Conservation (phyloP, 2,113 vertebrate species). For the Thomomys bottae region DNA sequence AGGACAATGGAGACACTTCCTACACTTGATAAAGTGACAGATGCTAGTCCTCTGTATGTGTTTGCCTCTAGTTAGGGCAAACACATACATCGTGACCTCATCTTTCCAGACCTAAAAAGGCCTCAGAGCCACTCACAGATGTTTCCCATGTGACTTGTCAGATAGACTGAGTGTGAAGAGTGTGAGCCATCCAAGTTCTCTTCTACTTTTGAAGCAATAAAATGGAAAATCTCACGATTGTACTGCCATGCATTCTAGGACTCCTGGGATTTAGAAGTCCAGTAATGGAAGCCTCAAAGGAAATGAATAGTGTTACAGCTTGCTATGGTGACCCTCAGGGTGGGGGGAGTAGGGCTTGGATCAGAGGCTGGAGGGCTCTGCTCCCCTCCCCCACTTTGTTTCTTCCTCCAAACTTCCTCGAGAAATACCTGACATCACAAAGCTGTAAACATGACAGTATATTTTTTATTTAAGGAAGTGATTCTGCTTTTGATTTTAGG, state of each 20-base stretch:
- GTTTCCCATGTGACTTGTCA: background rate
- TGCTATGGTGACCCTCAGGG: background rate
- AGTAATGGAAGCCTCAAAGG: background rate
- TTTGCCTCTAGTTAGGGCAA: background rate
- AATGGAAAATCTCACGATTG: background rate
- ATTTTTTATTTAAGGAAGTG: constrained; percentile 5
- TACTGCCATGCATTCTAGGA: background rate
- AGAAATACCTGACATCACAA: background rate
- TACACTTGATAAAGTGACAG: background rate
- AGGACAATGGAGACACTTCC: background rate
- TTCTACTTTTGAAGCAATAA: background rate
- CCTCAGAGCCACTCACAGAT: background rate
- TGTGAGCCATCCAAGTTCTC: background rate
- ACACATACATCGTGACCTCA: background rate
- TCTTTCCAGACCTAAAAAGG: background rate
- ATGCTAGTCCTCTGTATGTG: background rate
- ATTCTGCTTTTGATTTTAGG: constrained; percentile 34
- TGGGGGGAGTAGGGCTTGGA: background rate
- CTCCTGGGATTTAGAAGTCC: background rate
- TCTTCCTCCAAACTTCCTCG: background rate
- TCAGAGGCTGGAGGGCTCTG: background rate
- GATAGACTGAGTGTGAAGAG: constrained; percentile 1
- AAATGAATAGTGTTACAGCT: background rate
- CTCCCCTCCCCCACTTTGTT: background rate
- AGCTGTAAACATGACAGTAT: background rate